Conservation (phyloP, 1,140 invertebrate species). For the Diachasma alloeum region DNA sequence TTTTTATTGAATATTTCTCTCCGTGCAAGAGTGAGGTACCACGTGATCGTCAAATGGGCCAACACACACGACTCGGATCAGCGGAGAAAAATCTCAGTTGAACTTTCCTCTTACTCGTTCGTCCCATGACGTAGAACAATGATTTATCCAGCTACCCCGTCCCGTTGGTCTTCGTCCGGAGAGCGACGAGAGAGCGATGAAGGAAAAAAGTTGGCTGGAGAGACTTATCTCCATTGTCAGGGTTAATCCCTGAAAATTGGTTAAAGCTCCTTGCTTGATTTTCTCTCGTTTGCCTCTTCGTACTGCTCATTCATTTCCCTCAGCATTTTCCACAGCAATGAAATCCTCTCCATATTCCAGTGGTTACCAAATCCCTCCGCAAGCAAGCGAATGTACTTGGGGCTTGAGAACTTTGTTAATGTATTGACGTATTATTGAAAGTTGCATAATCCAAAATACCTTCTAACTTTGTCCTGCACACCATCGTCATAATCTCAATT, state of each 20-base stretch:
- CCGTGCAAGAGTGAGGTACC: no score
- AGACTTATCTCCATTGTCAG: slow-evolving; percentile 6
- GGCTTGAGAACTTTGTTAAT: not conserved
- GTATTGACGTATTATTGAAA: not conserved
- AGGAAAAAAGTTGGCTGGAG: not conserved
- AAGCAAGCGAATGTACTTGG: not conserved
- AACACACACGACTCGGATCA: not conserved
- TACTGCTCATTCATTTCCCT: not conserved
- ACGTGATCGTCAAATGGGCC: no score
- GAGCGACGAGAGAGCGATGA: not conserved
- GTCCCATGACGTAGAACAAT: not conserved
- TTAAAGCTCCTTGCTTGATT: not conserved
- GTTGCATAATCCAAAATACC: not conserved
- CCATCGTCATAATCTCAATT: not conserved
- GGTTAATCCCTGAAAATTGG: slow-evolving; percentile 9
- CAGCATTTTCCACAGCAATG: not conserved
- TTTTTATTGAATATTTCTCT: no score
- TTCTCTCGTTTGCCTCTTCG: not conserved
- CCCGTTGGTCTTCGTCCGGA: not conserved
- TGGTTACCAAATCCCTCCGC: not conserved
- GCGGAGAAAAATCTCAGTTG: not conserved
- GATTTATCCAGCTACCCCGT: not conserved
- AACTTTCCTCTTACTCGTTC: not conserved
- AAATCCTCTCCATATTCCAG: not conserved
- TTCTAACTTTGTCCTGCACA: not conserved